A percentile compares a stretch with the other conserved stretches of the same genome.
phyloP scores from a whole-genome alignment of 1,140 invertebrate species.

The Scaptomyza hsui region DNA sequence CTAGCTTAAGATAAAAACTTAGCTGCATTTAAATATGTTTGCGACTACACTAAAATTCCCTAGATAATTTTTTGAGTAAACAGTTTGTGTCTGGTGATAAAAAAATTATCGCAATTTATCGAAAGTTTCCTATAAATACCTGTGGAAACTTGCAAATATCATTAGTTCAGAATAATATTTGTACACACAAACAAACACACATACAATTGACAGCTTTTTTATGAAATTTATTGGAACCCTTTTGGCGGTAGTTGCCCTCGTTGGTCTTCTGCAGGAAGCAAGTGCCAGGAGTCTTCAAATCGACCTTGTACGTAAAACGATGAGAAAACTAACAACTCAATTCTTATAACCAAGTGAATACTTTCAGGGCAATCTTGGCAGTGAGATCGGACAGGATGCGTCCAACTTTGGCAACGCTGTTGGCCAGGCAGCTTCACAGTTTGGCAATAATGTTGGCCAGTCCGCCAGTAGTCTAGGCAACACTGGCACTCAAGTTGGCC shows the following conservation, averaged over 20 bases:
- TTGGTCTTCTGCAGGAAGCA: conserved; percentile 26
- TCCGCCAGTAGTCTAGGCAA: conserved; percentile 15
- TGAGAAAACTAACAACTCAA: too few species aligned
- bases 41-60: conserved; percentile 5
- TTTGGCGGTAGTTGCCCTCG: conserved; percentile 32
- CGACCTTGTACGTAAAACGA: conserved; percentile 23
- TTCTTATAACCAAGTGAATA: background rate
- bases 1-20: conserved; percentile 48
- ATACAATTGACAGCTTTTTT: background rate
- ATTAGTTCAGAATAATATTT: conserved; percentile 39
- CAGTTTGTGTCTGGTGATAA: conserved; percentile 25
- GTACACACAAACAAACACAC: background rate
- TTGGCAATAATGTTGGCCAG: conserved; percentile 16
- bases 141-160: background rate
- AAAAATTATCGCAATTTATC: conserved; percentile 27
- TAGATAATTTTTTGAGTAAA: conserved; percentile 20
- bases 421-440: conserved; percentile 20
- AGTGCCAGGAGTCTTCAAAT: conserved; percentile 43
- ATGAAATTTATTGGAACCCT: conserved; percentile 48
- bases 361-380: conserved; percentile 36
- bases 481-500: background rate
- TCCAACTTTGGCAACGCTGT: conserved; percentile 21
- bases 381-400: conserved; percentile 47
- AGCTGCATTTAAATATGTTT: conserved; percentile 23
- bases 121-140: conserved; percentile 36